Evolutionary conservation across 2,888 invertebrate genomes (phyloP).

Genomic region (Psococerastis gibbosa): DNA sequence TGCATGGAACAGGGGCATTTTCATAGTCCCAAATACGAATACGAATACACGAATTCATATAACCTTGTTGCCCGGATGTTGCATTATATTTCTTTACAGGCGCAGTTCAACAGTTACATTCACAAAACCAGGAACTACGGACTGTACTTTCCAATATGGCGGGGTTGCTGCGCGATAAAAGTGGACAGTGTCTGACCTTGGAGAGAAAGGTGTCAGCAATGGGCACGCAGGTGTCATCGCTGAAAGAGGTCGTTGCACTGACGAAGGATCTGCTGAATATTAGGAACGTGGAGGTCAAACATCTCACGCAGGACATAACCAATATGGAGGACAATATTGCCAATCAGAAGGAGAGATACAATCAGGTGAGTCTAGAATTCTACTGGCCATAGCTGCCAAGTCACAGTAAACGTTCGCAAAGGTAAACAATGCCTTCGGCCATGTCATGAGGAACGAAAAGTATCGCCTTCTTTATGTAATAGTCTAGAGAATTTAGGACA

Average conservation of each 20-base stretch:
- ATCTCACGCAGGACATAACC: slow-evolving; percentile 49
- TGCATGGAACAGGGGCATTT: too few relatives aligned
- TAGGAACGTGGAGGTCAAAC: slow-evolving; percentile 57
- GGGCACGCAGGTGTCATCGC: slow-evolving; percentile 45
- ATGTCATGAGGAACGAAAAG: too few relatives aligned
- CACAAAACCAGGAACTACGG: slow-evolving; percentile 18
- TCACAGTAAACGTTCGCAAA: too few relatives aligned
- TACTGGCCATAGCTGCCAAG: too few relatives aligned
- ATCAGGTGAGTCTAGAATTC: slow-evolving; percentile 25
- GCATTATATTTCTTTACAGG: too few relatives aligned
- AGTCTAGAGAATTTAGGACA: too few relatives aligned
- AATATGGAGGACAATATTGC: slow-evolving; percentile 48
- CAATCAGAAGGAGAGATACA: slow-evolving; percentile 51
- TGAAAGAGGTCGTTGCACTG: slow-evolving; percentile 63
- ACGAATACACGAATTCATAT: too few relatives aligned
- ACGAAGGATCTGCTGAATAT: slow-evolving; percentile 64
- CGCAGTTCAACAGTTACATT: slow-evolving; percentile 9
- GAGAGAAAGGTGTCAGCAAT: slow-evolving; percentile 58
- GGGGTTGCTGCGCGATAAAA: slow-evolving; percentile 34
- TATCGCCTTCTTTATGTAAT: too few relatives aligned
- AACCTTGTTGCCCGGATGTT: too few relatives aligned
- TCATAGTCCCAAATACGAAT: too few relatives aligned
- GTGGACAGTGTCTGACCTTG: slow-evolving; percentile 55
- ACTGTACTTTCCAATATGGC: slow-evolving; percentile 18
- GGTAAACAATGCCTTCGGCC: too few relatives aligned